Conservation (phyloP, 2,113 vertebrate species). For the Caracal caracal region DNA sequence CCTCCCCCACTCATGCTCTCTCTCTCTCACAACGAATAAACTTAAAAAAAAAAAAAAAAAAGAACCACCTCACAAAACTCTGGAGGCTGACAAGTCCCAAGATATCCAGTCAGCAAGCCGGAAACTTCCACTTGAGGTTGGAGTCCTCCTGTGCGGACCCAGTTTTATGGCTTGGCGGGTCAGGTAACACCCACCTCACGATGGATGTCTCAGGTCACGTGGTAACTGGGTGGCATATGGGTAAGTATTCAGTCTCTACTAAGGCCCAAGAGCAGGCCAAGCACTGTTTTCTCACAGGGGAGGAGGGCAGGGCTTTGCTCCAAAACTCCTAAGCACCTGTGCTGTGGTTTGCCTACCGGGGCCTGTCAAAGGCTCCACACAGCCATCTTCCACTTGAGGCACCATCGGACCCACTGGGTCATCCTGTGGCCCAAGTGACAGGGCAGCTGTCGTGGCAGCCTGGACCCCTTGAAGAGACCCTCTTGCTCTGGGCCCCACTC, state of each 20-base stretch:
- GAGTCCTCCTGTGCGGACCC: too few species aligned
- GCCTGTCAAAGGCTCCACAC: neutral
- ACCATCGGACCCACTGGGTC: neutral
- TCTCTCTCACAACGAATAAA: too few species aligned
- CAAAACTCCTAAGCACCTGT: neutral
- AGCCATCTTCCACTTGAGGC: fast-evolving
- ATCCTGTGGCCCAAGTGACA: too few species aligned
- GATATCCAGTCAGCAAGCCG: neutral
- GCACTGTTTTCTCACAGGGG: neutral
- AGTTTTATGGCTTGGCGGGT: neutral
- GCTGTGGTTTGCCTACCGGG: neutral
- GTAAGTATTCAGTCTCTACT: neutral
- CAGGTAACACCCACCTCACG: neutral
- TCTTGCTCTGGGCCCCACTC: neutral
- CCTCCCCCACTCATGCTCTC: too few species aligned
- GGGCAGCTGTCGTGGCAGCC: neutral
- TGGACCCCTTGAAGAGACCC: neutral
- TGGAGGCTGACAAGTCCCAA: neutral
- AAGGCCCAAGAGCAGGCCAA: neutral
- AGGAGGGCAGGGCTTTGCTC: neutral
- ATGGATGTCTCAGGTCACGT: neutral
- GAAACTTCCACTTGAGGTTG: neutral
- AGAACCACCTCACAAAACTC: neutral
- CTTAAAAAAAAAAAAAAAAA: too few species aligned
- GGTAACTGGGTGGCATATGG: neutral